Evolutionary conservation across 1,140 invertebrate genomes (phyloP), one percentile per base, ranked within the genome.

Genomic region (Pseudomyrmex flavicornis): DNA sequence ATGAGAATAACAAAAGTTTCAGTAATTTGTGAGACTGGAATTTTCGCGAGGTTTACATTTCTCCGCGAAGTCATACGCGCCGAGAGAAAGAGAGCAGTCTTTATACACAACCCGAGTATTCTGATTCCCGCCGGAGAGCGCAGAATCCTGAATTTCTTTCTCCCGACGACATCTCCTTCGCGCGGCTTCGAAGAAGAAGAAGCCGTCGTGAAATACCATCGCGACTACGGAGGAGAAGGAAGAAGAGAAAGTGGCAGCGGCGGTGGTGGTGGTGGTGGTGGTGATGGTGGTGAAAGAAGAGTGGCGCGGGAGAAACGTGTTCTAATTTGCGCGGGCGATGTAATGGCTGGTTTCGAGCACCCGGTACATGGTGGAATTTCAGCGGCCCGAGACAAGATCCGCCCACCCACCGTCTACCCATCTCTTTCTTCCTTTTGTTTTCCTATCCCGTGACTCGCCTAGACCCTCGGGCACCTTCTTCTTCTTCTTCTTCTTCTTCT

Each of bases 351-450:
- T 80, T 80, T 59, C 76, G 76, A 80, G 76, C 76, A 80, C 76
- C 76, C 76, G 76, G 76, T 80, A 80, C 76, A 80, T 80, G 76
- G 52, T 58, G 76, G 76, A 80, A 80, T 80, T 80, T 80, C 76
- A 80, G 22, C 76, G 66, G 76, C 20, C 12, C 76, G 66, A 80
- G 66, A 80, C 56, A 46, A 22, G 66, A 80, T 80, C 76, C 76
- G 76, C 76, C 76, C 66, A 79, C 65, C 54, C 54, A 54, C 44
- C 54, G 44, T 79, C 54, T 59, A 59, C 44, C 44, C 20, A 3
- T 20, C 7, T 61, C 20, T 61, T n/a, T 61, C 20, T 26, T 20
- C 22, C 58, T 20, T 17, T 20, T 17, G 1, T 20, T 9, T 17
- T 20, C 58, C n/a, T 20, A 8, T 10, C 9, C n/a, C 58, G n/a